These are phyloP conservation scores for Parthenolecanium corni DNA, from an alignment of 2,888 invertebrate genomes.

Conservation along the genomic window DNA sequence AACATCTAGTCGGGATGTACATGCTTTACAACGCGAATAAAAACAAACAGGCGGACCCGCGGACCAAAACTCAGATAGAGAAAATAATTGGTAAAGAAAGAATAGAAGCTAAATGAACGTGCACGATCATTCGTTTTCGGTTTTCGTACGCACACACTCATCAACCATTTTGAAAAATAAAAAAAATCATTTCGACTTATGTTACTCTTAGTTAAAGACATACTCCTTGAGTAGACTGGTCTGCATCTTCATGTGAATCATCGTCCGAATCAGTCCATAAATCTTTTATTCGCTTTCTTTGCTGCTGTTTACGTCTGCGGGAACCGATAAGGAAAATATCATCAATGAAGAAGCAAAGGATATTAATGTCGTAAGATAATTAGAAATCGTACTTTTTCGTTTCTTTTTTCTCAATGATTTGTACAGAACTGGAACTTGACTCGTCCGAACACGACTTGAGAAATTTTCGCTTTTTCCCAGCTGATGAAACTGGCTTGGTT, in stretches of 20 bases:
- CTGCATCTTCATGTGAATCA: neutral
- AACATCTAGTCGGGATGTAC: too few species aligned
- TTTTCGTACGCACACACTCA: too few species aligned
- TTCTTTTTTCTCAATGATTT: neutral
- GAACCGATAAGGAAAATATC: neutral
- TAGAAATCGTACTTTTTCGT: neutral
- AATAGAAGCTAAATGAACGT: too few species aligned
- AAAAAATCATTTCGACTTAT: too few species aligned
- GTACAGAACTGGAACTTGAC: neutral
- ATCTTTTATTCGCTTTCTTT: neutral
- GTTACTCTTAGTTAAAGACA: too few species aligned
- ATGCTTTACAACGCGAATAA: too few species aligned
- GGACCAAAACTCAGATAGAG: too few species aligned
- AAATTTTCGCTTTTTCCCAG: neutral
- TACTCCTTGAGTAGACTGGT: neutral
- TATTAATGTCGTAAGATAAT: too few species aligned
- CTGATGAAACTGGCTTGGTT: neutral
- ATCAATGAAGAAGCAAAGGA: neutral
- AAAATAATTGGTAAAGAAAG: too few species aligned
- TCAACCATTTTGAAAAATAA: too few species aligned
- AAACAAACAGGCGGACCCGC: too few species aligned
- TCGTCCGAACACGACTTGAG: neutral
- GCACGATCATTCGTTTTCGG: too few species aligned
- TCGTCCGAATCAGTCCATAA: neutral
- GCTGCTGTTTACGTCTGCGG: neutral